phyloP scores from a whole-genome alignment of 2,888 invertebrate species.

The Lithophane semibrunnea region DNA sequence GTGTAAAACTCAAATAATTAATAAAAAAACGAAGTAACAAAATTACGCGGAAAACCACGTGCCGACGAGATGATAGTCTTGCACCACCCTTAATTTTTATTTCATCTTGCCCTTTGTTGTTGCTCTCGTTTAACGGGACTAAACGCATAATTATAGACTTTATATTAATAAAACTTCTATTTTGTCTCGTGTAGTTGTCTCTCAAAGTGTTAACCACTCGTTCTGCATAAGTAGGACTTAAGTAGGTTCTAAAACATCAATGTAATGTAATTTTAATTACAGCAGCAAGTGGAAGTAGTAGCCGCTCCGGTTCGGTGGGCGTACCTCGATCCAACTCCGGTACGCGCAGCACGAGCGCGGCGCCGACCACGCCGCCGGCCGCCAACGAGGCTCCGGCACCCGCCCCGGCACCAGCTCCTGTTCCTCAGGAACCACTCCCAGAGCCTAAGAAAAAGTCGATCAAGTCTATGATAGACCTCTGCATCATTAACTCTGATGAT shows the following conservation, averaged over 20 bases:
- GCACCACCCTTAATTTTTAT: neutral
- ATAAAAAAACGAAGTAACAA: neutral
- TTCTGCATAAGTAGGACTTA: too few species aligned
- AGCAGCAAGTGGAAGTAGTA: slow-evolving; percentile 71
- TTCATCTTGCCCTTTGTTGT: neutral
- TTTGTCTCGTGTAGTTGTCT: neutral
- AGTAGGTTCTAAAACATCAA: neutral
- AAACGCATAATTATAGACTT: neutral
- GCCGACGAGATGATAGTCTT: neutral
- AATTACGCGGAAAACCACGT: neutral
- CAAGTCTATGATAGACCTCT: slow-evolving; percentile 79
- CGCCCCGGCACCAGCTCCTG: slow-evolving; percentile 49
- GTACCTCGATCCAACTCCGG: slow-evolving; percentile 79
- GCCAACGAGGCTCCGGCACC: slow-evolving; percentile 66
- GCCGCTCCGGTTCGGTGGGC: slow-evolving; percentile 81
- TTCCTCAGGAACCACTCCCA: slow-evolving; percentile 79
- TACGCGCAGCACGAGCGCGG: slow-evolving; percentile 74
- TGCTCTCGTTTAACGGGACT: neutral
- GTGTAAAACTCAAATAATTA: neutral
- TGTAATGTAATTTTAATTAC: slow-evolving; percentile 15
- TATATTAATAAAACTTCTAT: neutral
- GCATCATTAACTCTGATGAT: slow-evolving; percentile 78
- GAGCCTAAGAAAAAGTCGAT: slow-evolving; percentile 80
- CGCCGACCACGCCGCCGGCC: slow-evolving; percentile 67
- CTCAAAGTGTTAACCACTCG: neutral